phyloP scores from a whole-genome alignment of 2,113 vertebrate species.

The Setophaga kirtlandii region DNA sequence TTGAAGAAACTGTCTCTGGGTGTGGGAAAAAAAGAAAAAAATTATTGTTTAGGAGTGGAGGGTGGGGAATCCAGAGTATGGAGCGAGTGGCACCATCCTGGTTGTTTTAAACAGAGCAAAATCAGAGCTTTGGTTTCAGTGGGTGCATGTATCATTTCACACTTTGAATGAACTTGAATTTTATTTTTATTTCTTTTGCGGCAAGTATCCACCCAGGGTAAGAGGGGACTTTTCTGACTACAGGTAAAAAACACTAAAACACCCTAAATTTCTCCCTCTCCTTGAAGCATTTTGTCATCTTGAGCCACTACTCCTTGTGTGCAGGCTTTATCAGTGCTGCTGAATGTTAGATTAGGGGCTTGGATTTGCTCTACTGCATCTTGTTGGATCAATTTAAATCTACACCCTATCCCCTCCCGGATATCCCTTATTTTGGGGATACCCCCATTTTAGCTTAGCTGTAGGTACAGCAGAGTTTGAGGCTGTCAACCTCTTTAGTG shows the following conservation, averaged over 20 bases:
- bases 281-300: fast-evolving
- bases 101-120: neutral
- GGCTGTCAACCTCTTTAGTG: neutral
- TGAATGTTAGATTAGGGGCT: neutral
- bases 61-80: neutral
- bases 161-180: neutral
- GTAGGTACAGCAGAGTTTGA: neutral
- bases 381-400: neutral
- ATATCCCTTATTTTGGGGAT: neutral
- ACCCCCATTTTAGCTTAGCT: neutral
- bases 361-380: neutral
- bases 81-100: neutral
- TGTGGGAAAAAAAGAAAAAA: neutral
- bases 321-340: neutral
- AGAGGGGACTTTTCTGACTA: neutral
- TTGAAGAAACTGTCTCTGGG: conserved; percentile 59
- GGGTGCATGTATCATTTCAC: neutral
- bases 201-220: neutral
- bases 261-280: neutral
- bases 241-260: neutral
- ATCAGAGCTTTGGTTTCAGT: neutral
- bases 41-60: neutral
- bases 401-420: neutral
- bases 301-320: fast-evolving
- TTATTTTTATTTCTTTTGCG: neutral